Percentiles rank a stretch among this genome's conserved stretches.
phyloP scores from a whole-genome alignment of 2,888 invertebrate species.

The Epistrophe grossulariae region DNA sequence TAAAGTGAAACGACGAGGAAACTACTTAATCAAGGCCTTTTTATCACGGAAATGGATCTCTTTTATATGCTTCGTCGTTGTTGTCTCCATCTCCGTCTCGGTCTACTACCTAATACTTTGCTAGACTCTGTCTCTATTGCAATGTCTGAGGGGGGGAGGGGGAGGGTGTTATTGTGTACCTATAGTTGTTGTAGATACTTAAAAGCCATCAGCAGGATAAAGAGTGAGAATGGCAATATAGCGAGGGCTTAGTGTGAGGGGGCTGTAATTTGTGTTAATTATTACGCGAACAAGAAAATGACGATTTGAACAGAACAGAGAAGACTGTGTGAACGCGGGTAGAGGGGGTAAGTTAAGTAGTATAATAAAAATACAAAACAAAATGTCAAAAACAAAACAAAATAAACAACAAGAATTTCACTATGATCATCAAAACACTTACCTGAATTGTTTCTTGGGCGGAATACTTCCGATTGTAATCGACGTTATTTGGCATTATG shows the following conservation, averaged over 20 bases:
- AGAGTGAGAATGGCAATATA: slow-evolving; percentile 36
- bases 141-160: slow-evolving; percentile 8
- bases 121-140: not conserved
- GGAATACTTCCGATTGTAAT: slow-evolving; percentile 84
- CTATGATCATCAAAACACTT: slow-evolving; percentile 77
- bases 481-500: slow-evolving; percentile 83
- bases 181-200: slow-evolving; percentile 36
- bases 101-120: not conserved
- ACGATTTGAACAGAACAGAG: not conserved
- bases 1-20: slow-evolving; percentile 81
- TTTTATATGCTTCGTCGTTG: slow-evolving; percentile 34
- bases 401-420: slow-evolving; percentile 42
- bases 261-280: slow-evolving; percentile 74
- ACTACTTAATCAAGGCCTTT: slow-evolving; percentile 82
- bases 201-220: slow-evolving; percentile 43
- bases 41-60: slow-evolving; percentile 76
- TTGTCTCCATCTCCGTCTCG: not conserved
- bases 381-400: slow-evolving; percentile 45
- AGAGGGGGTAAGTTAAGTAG: not conserved
- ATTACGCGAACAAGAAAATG: slow-evolving; percentile 69
- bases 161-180: slow-evolving; percentile 8
- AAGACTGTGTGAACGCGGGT: not conserved
- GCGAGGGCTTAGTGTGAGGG: not conserved
- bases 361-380: slow-evolving; percentile 54
- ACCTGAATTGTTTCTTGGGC: slow-evolving; percentile 84